Base-by-base conservation (phyloP, 2,797 vertebrate genomes). In the Gadopsis marmoratus region DNA sequence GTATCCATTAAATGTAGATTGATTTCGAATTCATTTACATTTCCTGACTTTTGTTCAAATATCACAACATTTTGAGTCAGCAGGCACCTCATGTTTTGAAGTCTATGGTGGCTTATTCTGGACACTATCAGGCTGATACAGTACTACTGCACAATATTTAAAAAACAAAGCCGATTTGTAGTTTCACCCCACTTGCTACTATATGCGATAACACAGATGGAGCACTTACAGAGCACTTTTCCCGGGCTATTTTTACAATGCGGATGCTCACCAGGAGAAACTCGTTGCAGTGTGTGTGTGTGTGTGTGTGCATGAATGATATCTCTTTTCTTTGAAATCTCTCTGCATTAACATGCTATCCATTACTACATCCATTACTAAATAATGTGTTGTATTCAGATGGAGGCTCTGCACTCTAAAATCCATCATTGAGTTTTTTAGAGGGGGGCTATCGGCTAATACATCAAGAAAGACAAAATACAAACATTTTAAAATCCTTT, bases 361-460 rank as follows among this genome's bases (percentile, higher is more conserved):
- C 91, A 93, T 93, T 91, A 91, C 83, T 73, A 87, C 71, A 82
- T 86, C 91, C 91, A 93, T 93, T 91, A 91, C 83, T 73, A 87
- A 87, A 86, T 78, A 85, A 73, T 85, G 78, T 80, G 82, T 63
- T 61, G 71, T 71, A 79, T 89, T 82, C 63, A 81, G 70, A 83
- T 83, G 85, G 79, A 82, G 66, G 64, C 21, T 51, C 78, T 47
- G 71, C 83, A 68, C 84, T 86, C 80, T 86, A 84, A 85, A 84
- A 86, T 73, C 78, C 84, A 81, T 74, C 82, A 58, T 31, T 43
- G 58, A 47, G 71, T 39, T 21, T 71, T 70, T 78, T 6, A 71
- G n/a, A 70, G 56, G 23, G 19, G 70, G 62, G 69, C 29, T 55
- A 43, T 62, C 14, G 6, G 41, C 65, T 60, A 69, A 86, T 74